A percentile compares a stretch with the other conserved stretches of the same genome.
These are phyloP conservation scores for Panthera leo DNA, from an alignment of 2,113 vertebrate genomes.

Conservation along the genomic window DNA sequence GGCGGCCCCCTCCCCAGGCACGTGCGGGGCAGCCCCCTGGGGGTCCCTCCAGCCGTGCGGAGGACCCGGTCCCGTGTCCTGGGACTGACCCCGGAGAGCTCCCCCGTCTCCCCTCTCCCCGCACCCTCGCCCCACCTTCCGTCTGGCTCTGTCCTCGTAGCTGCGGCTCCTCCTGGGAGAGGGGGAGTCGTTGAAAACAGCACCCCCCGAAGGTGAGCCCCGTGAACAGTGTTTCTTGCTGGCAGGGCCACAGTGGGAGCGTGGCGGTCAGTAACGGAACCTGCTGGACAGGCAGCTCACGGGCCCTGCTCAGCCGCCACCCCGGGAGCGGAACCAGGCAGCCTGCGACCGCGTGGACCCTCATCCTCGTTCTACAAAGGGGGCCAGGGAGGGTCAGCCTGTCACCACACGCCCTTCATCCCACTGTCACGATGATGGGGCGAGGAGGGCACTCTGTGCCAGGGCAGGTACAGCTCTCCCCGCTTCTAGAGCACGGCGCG, in stretches of 20 bases:
- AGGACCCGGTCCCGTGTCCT: no score
- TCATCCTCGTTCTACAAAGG: not conserved
- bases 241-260: no score
- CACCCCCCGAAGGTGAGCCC: not conserved
- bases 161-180: not conserved
- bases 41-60: no score
- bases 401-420: not conserved
- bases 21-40: no score
- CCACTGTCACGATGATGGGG: not conserved
- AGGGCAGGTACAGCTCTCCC: not conserved
- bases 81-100: no score
- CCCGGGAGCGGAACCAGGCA: not conserved
- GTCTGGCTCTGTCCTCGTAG: no score
- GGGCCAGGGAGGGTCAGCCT: no score
- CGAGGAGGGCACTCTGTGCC: not conserved
- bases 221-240: not conserved
- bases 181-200: not conserved
- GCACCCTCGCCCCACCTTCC: not conserved
- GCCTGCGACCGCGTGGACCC: not conserved
- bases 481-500: rapidly evolving
- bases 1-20: no score
- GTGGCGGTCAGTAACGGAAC: not conserved
- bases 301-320: not conserved
- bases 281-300: not conserved
- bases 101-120: not conserved